These are phyloP conservation scores for Smutsia gigantea DNA, from an alignment of 2,797 vertebrate species.

Conservation along the genomic window DNA sequence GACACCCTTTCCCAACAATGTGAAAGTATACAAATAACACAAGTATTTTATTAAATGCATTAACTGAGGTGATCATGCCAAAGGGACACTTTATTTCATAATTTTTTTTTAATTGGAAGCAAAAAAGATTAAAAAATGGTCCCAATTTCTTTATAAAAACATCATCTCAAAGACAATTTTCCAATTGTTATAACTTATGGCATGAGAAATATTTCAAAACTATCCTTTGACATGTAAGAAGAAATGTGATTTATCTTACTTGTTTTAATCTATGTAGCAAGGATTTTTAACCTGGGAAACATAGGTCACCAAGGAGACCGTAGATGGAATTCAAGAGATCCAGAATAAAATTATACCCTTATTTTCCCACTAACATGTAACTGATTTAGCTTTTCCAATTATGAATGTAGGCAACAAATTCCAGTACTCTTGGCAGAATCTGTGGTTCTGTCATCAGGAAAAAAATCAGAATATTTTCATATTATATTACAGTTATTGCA, in stretches of 20 bases:
- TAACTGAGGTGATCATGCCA: background rate
- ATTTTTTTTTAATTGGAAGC: background rate
- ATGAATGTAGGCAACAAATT: background rate
- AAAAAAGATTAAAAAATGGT: background rate
- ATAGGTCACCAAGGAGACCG: background rate
- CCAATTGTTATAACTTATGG: background rate
- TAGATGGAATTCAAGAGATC: background rate
- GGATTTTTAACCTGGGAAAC: background rate
- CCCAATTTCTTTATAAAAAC: background rate
- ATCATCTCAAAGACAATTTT: background rate
- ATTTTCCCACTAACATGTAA: background rate
- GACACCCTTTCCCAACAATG: background rate
- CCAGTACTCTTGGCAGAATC: background rate
- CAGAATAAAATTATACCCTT: background rate
- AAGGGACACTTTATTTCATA: background rate
- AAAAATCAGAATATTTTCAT: background rate
- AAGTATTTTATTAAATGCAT: background rate
- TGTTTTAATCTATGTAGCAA: background rate
- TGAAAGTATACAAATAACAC: background rate
- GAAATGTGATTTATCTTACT: background rate
- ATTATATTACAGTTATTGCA: background rate
- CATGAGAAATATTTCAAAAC: constrained; percentile 5
- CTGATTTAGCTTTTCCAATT: background rate
- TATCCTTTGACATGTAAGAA: background rate
- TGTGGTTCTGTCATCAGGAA: background rate